A percentile compares a stretch with the other conserved stretches of the same genome.
phyloP scores from a whole-genome alignment of 2,113 vertebrate genomes.

The Neodontobutis hainanensis region DNA sequence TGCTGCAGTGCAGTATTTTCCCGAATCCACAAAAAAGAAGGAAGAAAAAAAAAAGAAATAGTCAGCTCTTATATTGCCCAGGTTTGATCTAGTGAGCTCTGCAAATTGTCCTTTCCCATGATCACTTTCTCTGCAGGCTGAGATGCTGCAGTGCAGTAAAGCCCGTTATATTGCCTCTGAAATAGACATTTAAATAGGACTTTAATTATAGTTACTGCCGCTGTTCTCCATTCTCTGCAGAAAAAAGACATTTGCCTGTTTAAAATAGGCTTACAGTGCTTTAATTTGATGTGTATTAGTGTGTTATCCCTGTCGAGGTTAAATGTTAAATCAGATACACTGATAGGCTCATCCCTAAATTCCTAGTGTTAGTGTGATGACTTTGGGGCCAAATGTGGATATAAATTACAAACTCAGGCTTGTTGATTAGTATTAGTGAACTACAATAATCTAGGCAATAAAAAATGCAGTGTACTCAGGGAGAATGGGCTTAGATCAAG shows the following conservation, averaged over 20 bases:
- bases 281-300: conserved; percentile 37
- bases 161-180: conserved; percentile 4
- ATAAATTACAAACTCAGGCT: background rate
- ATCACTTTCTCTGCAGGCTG: conserved; percentile 48
- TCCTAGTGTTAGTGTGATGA: background rate
- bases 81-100: conserved; percentile 26
- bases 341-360: background rate
- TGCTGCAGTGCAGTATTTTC: conserved; percentile 40
- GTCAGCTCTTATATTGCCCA: conserved; percentile 15
- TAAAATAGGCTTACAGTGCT: conserved; percentile 33
- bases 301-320: conserved; percentile 18
- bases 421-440: background rate
- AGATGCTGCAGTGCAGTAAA: conserved; percentile 36
- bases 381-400: background rate
- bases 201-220: conserved; percentile 43
- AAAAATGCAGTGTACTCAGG: too few species aligned
- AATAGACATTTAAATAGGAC: conserved; percentile 36
- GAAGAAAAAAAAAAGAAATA: background rate
- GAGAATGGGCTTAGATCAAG: background rate
- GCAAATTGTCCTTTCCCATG: conserved; percentile 14
- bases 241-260: conserved; percentile 30
- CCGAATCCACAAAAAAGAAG: conserved; percentile 11
- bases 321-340: conserved; percentile 32
- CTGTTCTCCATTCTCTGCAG: conserved; percentile 31
- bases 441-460: background rate